phyloP scores from a whole-genome alignment of 2,113 vertebrate species.

The Serinus canaria region DNA sequence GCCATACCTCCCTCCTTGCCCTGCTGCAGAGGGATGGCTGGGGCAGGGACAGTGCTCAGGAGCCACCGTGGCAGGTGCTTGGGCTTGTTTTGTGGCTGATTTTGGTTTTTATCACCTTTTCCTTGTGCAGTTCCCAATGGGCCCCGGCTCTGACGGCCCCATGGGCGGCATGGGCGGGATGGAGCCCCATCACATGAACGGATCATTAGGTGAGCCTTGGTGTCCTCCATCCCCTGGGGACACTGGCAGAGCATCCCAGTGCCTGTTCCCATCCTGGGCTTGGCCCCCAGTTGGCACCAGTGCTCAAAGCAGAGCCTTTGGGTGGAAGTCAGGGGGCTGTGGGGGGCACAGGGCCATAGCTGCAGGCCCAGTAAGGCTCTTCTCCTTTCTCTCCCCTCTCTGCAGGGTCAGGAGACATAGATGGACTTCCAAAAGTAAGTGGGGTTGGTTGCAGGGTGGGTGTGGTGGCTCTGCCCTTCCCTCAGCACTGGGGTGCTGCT shows the following conservation, averaged over 20 bases:
- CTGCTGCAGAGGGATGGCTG: background rate
- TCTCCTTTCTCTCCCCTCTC: conserved; percentile 2
- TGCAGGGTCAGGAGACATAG: conserved; percentile 95
- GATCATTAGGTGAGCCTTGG: conserved; percentile 78
- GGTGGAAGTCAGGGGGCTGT: background rate
- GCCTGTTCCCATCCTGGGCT: background rate
- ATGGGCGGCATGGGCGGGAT: conserved; percentile 98
- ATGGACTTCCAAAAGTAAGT: conserved; percentile 98
- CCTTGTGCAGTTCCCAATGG: conserved; percentile 90
- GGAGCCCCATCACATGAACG: conserved; percentile 99
- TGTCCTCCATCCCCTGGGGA: background rate
- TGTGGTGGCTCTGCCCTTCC: background rate
- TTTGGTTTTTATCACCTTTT: background rate
- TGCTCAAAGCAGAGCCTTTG: background rate
- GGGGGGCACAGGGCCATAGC: fast-evolving
- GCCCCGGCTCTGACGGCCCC: conserved; percentile 94
- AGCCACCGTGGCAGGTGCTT: fast-evolving
- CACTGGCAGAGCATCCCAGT: background rate
- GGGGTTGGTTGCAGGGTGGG: background rate
- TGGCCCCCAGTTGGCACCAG: background rate
- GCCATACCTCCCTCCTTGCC: fast-evolving
- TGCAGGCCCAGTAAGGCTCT: background rate
- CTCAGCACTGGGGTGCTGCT: background rate
- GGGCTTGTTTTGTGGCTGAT: background rate
- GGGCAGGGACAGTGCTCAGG: background rate